Percentiles rank a stretch among this genome's conserved stretches.
Evolutionary conservation across 1,140 invertebrate genomes (phyloP).

Genomic region (Lasioglossum albipes): DNA sequence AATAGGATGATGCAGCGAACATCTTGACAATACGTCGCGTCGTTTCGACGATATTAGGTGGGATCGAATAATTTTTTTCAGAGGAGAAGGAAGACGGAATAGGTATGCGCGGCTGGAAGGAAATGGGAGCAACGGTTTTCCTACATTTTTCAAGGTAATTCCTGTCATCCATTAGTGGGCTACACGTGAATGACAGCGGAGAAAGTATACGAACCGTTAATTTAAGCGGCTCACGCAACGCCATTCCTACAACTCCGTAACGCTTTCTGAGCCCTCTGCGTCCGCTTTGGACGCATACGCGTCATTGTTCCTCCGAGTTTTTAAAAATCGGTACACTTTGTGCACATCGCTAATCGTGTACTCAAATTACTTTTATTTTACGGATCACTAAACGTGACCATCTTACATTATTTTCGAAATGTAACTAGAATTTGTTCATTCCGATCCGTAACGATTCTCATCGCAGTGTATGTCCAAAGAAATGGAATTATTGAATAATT

Average conservation of each 20-base stretch:
- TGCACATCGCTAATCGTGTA: too few species aligned
- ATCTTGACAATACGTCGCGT: too few species aligned
- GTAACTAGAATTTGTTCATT: too few species aligned
- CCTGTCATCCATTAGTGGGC: constrained; percentile 13
- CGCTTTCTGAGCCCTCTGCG: constrained; percentile 35
- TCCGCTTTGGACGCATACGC: constrained; percentile 5
- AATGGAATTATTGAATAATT: too few species aligned
- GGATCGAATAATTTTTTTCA: not conserved
- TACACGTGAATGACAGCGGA: constrained; percentile 53
- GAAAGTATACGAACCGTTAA: constrained; percentile 63
- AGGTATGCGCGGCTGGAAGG: not conserved
- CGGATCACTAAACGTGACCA: too few species aligned
- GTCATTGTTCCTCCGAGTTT: constrained; percentile 3
- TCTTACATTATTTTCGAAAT: too few species aligned
- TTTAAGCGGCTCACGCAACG: constrained; percentile 57
- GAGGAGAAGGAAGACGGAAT: too few species aligned
- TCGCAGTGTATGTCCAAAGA: too few species aligned
- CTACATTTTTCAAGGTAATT: constrained; percentile 7
- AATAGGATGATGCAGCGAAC: too few species aligned
- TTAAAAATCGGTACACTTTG: not conserved
- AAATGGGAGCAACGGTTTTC: not conserved
- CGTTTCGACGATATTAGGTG: too few species aligned
- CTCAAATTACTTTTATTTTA: too few species aligned
- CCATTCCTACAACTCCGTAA: constrained; percentile 37
- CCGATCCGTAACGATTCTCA: too few species aligned